Conservation (phyloP, 2,888 invertebrate species). For the Seira musarum region DNA sequence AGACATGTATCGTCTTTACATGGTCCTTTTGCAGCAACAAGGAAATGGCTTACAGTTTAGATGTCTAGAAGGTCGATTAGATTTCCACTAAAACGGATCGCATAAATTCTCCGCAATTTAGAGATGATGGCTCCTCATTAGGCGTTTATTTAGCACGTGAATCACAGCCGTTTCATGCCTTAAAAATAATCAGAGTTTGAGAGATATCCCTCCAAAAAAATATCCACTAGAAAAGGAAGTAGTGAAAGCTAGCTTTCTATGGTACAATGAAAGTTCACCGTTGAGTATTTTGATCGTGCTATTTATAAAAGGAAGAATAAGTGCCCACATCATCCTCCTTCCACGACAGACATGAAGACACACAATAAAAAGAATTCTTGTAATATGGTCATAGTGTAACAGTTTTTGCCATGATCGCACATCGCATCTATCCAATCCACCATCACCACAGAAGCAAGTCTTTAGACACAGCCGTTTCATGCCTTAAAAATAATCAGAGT, state of each 20-base stretch:
- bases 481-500: background rate
- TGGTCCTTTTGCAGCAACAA: too few species aligned
- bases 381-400: background rate
- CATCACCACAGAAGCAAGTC: background rate
- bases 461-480: background rate
- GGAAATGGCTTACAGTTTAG: too few species aligned
- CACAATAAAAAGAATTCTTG: constrained; percentile 37
- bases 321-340: constrained; percentile 2
- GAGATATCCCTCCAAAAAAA: too few species aligned
- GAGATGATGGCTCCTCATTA: too few species aligned
- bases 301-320: background rate
- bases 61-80: too few species aligned
- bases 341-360: constrained; percentile 54
- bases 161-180: background rate
- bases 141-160: too few species aligned
- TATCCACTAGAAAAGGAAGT: background rate
- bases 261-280: background rate
- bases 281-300: background rate
- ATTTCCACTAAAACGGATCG: too few species aligned
- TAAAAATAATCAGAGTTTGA: background rate
- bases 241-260: background rate
- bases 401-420: background rate
- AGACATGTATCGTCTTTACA: too few species aligned
- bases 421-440: background rate
- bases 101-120: too few species aligned